phyloP scores from a whole-genome alignment of 2,888 invertebrate species.

The Campoletis raptor region DNA sequence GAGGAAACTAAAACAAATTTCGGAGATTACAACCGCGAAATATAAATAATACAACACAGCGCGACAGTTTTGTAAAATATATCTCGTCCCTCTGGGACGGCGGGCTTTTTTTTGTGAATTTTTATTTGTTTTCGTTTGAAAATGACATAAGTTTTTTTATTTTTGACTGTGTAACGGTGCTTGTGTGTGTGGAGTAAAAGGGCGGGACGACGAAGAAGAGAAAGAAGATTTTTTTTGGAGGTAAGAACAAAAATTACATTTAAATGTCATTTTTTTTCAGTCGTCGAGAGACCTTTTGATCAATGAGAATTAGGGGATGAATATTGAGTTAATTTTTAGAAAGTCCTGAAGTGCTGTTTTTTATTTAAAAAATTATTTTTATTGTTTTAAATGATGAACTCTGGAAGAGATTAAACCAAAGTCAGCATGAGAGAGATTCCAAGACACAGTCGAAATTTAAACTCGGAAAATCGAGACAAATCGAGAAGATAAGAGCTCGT shows the following conservation, averaged over 20 bases:
- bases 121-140: background rate
- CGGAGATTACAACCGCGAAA: background rate
- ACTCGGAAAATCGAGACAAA: too few relatives aligned
- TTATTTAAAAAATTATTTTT: background rate
- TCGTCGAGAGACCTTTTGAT: background rate
- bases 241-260: constrained; percentile 9
- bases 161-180: constrained; percentile 28
- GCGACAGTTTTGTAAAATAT: background rate
- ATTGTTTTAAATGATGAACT: background rate
- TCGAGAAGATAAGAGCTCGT: too few relatives aligned
- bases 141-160: constrained; percentile 15
- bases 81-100: background rate
- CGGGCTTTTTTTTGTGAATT: background rate
- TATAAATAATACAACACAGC: background rate
- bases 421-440: too few relatives aligned
- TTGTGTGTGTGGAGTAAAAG: constrained; percentile 20
- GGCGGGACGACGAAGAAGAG: background rate
- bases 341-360: background rate
- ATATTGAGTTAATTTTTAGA: background rate
- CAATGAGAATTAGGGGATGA: background rate
- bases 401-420: too few relatives aligned
- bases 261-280: background rate
- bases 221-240: background rate
- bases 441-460: too few relatives aligned
- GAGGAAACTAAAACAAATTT: background rate